Conservation (phyloP, 1,140 invertebrate species). For the Nephotettix cincticeps region DNA sequence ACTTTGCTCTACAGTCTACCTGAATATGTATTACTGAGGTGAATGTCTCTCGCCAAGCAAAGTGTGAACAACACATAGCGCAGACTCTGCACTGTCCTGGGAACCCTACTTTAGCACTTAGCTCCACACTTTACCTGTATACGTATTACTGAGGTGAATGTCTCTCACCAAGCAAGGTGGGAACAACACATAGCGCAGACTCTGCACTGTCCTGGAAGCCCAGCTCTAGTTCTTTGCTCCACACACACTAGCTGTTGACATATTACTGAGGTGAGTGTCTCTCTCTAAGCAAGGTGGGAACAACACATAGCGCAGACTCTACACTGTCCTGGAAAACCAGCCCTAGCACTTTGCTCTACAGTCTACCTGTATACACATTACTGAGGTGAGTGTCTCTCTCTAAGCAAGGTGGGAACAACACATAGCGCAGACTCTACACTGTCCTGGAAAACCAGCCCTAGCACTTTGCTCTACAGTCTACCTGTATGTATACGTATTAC, state of each 20-base stretch:
- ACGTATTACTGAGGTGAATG: constrained; percentile 60
- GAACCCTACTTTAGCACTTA: constrained; percentile 61
- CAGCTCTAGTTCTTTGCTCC: constrained; percentile 68
- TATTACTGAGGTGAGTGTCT: constrained; percentile 67
- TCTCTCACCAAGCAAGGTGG: constrained; percentile 77
- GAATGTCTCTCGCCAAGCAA: constrained; percentile 77
- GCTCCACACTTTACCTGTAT: constrained; percentile 76
- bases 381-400: constrained; percentile 74
- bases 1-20: constrained; percentile 78
- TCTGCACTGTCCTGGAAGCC: constrained; percentile 53
- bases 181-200: constrained; percentile 60
- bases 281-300: constrained; percentile 76
- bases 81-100: constrained; percentile 53
- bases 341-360: constrained; percentile 73
- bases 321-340: constrained; percentile 54
- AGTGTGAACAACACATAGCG: constrained; percentile 65
- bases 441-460: constrained; percentile 57
- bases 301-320: constrained; percentile 58
- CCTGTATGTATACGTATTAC: constrained; percentile 64
- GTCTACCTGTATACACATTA: constrained; percentile 56
- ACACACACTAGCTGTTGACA: constrained; percentile 69
- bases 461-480: constrained; percentile 75
- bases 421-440: constrained; percentile 55
- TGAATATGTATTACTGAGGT: constrained; percentile 63
- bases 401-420: constrained; percentile 70